Conservation (phyloP, 2,888 invertebrate genomes). For the Agrilus cyanescens region DNA sequence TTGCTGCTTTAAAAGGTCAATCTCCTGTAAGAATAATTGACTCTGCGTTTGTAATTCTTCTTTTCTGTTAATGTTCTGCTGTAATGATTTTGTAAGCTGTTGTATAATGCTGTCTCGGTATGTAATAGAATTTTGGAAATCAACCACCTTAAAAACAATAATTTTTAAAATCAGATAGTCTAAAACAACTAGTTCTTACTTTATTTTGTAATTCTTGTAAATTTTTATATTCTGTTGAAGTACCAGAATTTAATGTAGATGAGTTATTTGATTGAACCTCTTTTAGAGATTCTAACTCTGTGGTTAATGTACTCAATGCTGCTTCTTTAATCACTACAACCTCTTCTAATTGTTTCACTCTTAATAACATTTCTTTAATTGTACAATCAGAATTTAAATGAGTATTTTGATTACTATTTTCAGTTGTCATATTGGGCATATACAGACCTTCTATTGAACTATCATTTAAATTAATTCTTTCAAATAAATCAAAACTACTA, state of each 20-base stretch:
- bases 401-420: constrained; percentile 4
- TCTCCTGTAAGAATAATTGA: constrained; percentile 47
- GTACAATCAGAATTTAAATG: constrained; percentile 2
- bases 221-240: constrained; percentile 59
- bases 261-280: constrained; percentile 36
- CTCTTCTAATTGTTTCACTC: constrained; percentile 36
- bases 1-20: constrained; percentile 40
- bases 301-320: constrained; percentile 36
- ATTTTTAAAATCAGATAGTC: constrained; percentile 8
- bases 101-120: constrained; percentile 61
- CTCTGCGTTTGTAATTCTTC: constrained; percentile 50
- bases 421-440: constrained; percentile 6
- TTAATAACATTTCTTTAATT: constrained; percentile 7
- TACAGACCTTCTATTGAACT: constrained; percentile 25
- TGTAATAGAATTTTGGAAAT: constrained; percentile 57
- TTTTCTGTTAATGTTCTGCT: constrained; percentile 50
- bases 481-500: constrained; percentile 32
- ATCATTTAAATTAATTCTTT: constrained; percentile 31
- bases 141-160: constrained; percentile 48
- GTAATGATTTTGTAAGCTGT: constrained; percentile 57
- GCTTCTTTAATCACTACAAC: constrained; percentile 36
- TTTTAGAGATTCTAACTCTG: constrained; percentile 38
- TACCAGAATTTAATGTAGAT: constrained; percentile 42
- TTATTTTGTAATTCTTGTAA: constrained; percentile 56
- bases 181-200: constrained; percentile 37